Evolutionary conservation across 2,113 vertebrate genomes (phyloP).

Genomic region (Takifugu flavidus): DNA sequence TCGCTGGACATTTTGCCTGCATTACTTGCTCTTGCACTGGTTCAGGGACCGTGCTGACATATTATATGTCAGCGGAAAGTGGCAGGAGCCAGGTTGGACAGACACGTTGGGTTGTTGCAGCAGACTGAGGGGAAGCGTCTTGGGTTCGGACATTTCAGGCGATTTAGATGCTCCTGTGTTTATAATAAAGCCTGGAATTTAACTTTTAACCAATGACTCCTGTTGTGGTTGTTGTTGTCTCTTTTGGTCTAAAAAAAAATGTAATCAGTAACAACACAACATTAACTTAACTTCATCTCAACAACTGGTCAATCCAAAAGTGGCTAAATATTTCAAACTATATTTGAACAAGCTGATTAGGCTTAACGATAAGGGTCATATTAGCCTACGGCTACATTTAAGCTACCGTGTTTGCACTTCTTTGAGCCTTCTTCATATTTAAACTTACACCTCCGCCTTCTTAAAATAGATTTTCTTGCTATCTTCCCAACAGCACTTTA

Average conservation of each 20-base stretch:
- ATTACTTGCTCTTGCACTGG: slow-evolving; percentile 52
- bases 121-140: slow-evolving; percentile 1
- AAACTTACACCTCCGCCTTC: too few relatives aligned
- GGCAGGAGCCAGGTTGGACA: slow-evolving; percentile 27
- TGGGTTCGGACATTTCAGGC: neutral
- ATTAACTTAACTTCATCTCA: too few relatives aligned
- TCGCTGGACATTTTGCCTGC: slow-evolving; percentile 60
- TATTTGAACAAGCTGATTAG: slow-evolving; percentile 36
- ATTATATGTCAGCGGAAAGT: slow-evolving; percentile 52
- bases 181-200: neutral
- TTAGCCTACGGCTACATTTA: neutral
- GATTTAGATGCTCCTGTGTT: neutral
- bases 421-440: neutral
- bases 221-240: neutral
- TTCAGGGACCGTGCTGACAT: slow-evolving; percentile 46
- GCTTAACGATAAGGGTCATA: slow-evolving; percentile 22
- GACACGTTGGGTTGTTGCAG: neutral
- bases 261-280: neutral
- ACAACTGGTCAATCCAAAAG: slow-evolving; percentile 29
- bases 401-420: slow-evolving; percentile 2
- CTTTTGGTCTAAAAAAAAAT: neutral
- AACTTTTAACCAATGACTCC: neutral
- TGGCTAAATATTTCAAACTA: slow-evolving; percentile 37
- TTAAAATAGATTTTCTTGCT: too few relatives aligned
- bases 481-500: too few relatives aligned